A percentile compares a stretch with the other conserved stretches of the same genome.
These are phyloP conservation scores for Drosophila auraria DNA, from an alignment of 1,140 invertebrate genomes.

Conservation along the genomic window DNA sequence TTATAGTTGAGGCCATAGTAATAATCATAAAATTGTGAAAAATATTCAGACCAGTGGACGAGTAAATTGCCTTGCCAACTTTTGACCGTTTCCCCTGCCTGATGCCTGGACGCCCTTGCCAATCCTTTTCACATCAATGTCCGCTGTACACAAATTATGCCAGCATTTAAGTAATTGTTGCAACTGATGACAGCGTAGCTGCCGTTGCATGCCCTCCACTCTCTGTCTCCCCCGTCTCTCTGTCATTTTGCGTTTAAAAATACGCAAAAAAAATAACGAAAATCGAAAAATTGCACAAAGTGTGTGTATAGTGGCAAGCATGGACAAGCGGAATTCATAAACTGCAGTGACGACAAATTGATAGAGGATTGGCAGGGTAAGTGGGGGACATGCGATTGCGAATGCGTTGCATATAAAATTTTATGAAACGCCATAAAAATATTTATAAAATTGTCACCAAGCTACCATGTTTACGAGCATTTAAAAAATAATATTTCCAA, in stretches of 20 bases:
- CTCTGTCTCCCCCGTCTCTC: constrained; percentile 37
- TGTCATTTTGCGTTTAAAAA: constrained; percentile 64
- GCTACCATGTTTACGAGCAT: constrained; percentile 73
- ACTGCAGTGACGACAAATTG: constrained; percentile 76
- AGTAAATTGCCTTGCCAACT: constrained; percentile 67
- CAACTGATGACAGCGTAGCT: constrained; percentile 73
- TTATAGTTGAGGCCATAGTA: constrained; percentile 67
- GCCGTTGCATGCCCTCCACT: constrained; percentile 41
- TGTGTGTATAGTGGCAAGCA: constrained; percentile 14
- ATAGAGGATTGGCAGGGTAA: constrained; percentile 41
- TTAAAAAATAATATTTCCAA: constrained; percentile 62
- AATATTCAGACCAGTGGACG: constrained; percentile 54
- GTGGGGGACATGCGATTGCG: constrained; percentile 8
- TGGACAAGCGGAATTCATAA: constrained; percentile 67
- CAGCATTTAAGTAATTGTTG: constrained; percentile 83
- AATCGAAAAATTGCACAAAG: constrained; percentile 52
- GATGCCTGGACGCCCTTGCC: constrained; percentile 1
- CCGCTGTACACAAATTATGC: constrained; percentile 63
- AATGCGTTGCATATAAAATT: constrained; percentile 69
- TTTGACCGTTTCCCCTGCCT: constrained; percentile 29
- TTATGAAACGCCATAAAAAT: constrained; percentile 82
- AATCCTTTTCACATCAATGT: constrained; percentile 19
- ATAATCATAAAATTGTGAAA: constrained; percentile 80
- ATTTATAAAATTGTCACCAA: constrained; percentile 79
- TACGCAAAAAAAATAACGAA: constrained; percentile 31